A percentile compares a stretch with the other conserved stretches of the same genome.
phyloP scores from a whole-genome alignment of 2,888 invertebrate species.

The Oxytorus armatus region DNA sequence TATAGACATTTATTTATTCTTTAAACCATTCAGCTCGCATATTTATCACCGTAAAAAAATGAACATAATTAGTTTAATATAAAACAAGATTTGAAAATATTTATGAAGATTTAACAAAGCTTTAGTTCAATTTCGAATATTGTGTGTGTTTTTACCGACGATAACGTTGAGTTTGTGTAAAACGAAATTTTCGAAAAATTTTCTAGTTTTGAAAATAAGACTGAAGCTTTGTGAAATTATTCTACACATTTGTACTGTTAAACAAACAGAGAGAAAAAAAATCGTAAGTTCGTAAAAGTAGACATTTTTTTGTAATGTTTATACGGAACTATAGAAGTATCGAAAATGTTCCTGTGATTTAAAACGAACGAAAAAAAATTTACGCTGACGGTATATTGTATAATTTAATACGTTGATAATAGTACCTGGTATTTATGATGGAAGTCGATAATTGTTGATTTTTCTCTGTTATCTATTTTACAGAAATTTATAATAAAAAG shows the following conservation, averaged over 20 bases:
- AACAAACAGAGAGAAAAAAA: background rate
- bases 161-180: too few species aligned
- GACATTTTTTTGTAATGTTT: constrained; percentile 8
- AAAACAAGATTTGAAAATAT: too few species aligned
- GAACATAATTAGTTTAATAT: too few species aligned
- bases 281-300: constrained; percentile 33
- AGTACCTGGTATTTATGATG: constrained; percentile 59
- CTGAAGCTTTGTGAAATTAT: constrained; percentile 53
- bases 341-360: constrained; percentile 20
- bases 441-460: constrained; percentile 59
- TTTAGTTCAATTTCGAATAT: too few species aligned
- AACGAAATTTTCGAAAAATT: background rate
- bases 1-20: too few species aligned
- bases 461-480: constrained; percentile 62
- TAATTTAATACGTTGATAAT: constrained; percentile 50
- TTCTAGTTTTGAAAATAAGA: constrained; percentile 34
- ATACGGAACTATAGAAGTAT: background rate
- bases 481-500: constrained; percentile 67
- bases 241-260: constrained; percentile 28
- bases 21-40: background rate
- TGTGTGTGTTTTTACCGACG: too few species aligned
- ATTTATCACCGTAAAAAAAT: too few species aligned
- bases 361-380: constrained; percentile 2
- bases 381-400: constrained; percentile 25
- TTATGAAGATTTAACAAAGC: too few species aligned